phyloP scores from a whole-genome alignment of 2,888 invertebrate species.

The Endotricha flammealis region DNA sequence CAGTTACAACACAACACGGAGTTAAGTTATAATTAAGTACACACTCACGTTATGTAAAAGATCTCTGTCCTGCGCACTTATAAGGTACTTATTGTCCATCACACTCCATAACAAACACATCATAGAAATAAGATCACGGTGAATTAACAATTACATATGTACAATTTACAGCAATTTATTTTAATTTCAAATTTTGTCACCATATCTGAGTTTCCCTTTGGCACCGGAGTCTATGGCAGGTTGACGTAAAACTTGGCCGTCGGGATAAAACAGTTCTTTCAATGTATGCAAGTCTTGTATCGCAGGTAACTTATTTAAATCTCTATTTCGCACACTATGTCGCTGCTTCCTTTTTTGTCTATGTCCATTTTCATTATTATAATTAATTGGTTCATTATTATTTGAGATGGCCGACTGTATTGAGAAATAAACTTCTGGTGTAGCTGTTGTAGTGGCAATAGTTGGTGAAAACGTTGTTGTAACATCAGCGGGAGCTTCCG shows the following conservation, averaged over 20 bases:
- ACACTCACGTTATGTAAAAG: constrained; percentile 31
- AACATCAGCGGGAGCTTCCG: constrained; percentile 44
- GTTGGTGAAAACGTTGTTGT: constrained; percentile 32
- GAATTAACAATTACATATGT: constrained; percentile 27
- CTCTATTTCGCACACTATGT: constrained; percentile 8
- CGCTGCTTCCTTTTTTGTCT: constrained; percentile 23
- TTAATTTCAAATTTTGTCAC: constrained; percentile 59
- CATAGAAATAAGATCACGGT: constrained; percentile 45
- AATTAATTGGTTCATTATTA: constrained; percentile 27
- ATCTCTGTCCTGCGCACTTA: no score
- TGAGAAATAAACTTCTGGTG: constrained; percentile 28
- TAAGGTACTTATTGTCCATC: constrained; percentile 25
- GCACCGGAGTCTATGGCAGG: constrained; percentile 31
- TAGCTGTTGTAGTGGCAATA: constrained; percentile 34
- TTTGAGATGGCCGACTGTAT: constrained; percentile 25
- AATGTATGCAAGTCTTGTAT: constrained; percentile 24
- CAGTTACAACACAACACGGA: constrained; percentile 38
- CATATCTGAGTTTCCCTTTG: constrained; percentile 56
- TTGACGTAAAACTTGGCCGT: constrained; percentile 24
- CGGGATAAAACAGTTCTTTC: constrained; percentile 24
- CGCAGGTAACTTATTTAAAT: constrained; percentile 25
- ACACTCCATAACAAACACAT: constrained; percentile 32
- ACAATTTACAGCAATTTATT: constrained; percentile 31
- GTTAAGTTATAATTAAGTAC: constrained; percentile 34
- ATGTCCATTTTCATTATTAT: constrained; percentile 24